These are phyloP conservation scores for Neomonachus schauinslandi DNA, from an alignment of 2,113 vertebrate genomes.

Conservation along the genomic window DNA sequence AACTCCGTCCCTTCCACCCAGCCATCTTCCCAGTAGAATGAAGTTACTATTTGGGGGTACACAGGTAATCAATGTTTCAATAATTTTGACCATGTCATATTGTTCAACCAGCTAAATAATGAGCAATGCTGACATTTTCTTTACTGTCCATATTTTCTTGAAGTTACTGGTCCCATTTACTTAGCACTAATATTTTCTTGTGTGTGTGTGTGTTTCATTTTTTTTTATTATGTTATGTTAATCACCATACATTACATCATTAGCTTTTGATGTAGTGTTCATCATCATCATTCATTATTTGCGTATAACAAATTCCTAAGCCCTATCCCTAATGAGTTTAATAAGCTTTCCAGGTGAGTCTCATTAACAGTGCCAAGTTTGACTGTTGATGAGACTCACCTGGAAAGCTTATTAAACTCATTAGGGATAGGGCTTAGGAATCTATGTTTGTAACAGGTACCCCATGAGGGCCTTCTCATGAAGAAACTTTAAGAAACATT, in stretches of 20 bases:
- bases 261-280: no score
- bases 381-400: neutral
- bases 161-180: neutral
- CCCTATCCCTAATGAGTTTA: no score
- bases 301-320: no score
- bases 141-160: neutral
- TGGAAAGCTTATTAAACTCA: neutral
- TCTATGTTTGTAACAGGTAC: neutral
- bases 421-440: neutral
- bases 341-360: no score
- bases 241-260: no score
- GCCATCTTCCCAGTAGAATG: neutral
- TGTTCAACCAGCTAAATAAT: neutral
- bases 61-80: neutral
- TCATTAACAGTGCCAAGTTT: neutral
- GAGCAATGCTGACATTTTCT: neutral
- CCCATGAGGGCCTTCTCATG: neutral
- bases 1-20: neutral
- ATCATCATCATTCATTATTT: no score
- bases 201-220: no score
- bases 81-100: neutral
- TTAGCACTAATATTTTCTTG: conserved; percentile 8
- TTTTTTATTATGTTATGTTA: no score
- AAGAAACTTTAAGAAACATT: neutral
- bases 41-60: neutral